Base-by-base conservation (phyloP, 2,888 invertebrate species). In the Aphodius sticticus region DNA sequence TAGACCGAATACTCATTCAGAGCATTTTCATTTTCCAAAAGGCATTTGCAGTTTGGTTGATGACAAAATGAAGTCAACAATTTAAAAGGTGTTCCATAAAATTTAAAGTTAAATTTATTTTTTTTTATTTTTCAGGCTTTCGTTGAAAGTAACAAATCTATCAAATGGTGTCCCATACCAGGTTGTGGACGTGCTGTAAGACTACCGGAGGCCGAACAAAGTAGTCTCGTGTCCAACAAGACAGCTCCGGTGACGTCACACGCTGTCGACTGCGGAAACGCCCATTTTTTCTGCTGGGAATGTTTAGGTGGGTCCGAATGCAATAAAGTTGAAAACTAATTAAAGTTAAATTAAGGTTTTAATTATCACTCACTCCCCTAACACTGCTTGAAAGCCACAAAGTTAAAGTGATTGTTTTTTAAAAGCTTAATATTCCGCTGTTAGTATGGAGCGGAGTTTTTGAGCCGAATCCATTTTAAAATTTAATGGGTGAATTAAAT, bases 81-180 rank as follows among this genome's bases (percentile, higher is more conserved):
- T n/a, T n/a, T n/a, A n/a, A n/a, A n/a, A n/a, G n/a, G n/a, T n/a
- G n/a, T n/a, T n/a, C n/a, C n/a, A n/a, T n/a, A n/a, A n/a, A n/a
- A n/a, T n/a, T n/a, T n/a, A n/a, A n/a, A n/a, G n/a, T n/a, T n/a
- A n/a, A n/a, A n/a, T n/a, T n/a, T n/a, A n/a, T 7, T n/a, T 14
- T 76, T 26, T 16, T 26, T 15, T 74, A 6, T 36, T 79, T 85
- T 86, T 0, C 84, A 93, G 93, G 93, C 93, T 5, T 94, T 94
- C 88, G 94, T 94, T 71, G 94, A 94, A 84, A 93, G 93, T 82
- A 94, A 93, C 86, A 93, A 93, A 81, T 90, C 90, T 83, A 93
- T 94, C 83, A 93, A 94, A 87, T 94, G 94, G 94, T 94, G 94
- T 85, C 94, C 94, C 3, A 91, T 91, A 84, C 92, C 94, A 37